Conservation (phyloP, 2,113 vertebrate genomes). For the Takifugu flavidus region DNA sequence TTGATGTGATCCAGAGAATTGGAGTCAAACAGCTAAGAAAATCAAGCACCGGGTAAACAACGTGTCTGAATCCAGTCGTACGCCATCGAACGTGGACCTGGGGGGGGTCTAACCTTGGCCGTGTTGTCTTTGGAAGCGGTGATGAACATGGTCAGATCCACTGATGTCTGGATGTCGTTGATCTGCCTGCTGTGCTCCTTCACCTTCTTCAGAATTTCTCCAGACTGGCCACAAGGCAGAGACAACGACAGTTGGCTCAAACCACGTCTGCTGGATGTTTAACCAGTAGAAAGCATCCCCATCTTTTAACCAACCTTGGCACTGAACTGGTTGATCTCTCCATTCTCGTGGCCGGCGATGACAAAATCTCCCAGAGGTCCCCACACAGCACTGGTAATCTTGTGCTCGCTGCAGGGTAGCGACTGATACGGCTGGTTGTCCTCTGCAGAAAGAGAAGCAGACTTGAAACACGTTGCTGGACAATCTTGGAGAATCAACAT, state of each 20-base stretch:
- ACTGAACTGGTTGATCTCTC: slow-evolving; percentile 94
- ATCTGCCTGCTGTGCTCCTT: slow-evolving; percentile 97
- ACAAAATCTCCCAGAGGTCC: slow-evolving; percentile 93
- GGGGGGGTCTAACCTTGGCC: slow-evolving; percentile 81
- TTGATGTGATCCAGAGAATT: slow-evolving; percentile 87
- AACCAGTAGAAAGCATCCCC: background rate
- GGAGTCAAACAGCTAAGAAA: slow-evolving; percentile 85
- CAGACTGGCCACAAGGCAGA: slow-evolving; percentile 74
- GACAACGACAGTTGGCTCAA: background rate
- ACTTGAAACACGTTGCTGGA: background rate
- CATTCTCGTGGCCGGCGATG: slow-evolving; percentile 89
- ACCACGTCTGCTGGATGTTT: background rate
- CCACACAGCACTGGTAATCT: slow-evolving; percentile 97
- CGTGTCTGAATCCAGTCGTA: background rate
- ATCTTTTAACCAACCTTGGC: slow-evolving; percentile 81
- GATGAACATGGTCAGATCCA: slow-evolving; percentile 96
- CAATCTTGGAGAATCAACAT: background rate
- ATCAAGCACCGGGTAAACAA: background rate
- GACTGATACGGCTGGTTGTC: slow-evolving; percentile 92
- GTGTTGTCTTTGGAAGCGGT: slow-evolving; percentile 94
- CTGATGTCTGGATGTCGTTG: slow-evolving; percentile 93
- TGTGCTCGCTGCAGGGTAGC: slow-evolving; percentile 88
- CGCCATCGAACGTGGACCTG: background rate
- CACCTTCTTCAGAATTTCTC: slow-evolving; percentile 83
- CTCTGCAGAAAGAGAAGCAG: slow-evolving; percentile 67